Evolutionary conservation across 1,140 invertebrate genomes (phyloP).

Genomic region (Pseudomyrmex flavicornis): DNA sequence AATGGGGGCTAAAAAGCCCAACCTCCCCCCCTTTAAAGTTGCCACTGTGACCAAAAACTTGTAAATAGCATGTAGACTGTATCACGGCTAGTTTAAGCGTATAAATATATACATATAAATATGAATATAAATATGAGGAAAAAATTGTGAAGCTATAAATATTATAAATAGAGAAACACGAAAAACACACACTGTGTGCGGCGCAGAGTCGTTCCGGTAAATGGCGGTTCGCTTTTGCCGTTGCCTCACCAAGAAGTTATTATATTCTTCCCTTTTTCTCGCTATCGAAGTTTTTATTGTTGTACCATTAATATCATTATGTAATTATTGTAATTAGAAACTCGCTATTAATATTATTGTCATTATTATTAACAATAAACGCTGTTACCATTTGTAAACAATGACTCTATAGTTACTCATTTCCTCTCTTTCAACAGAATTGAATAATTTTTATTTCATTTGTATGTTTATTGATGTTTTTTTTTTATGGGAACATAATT

Average conservation of each 20-base stretch:
- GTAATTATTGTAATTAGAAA: slow-evolving; percentile 85
- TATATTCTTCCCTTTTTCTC: slow-evolving; percentile 78
- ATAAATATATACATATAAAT: slow-evolving; percentile 79
- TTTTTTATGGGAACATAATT: background rate
- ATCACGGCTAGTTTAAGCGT: slow-evolving; percentile 79
- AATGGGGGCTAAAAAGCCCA: slow-evolving; percentile 56
- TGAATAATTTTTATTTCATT: no score
- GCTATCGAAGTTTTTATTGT: slow-evolving; percentile 83
- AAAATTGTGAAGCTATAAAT: slow-evolving; percentile 75
- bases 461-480: no score
- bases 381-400: slow-evolving; percentile 85
- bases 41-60: slow-evolving; percentile 82
- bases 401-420: slow-evolving; percentile 13
- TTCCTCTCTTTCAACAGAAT: background rate
- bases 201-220: slow-evolving; percentile 33
- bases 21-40: slow-evolving; percentile 45
- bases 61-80: slow-evolving; percentile 81
- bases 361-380: slow-evolving; percentile 84
- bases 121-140: slow-evolving; percentile 75
- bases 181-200: slow-evolving; percentile 1
- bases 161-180: slow-evolving; percentile 72
- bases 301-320: slow-evolving; percentile 83
- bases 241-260: slow-evolving; percentile 73
- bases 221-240: slow-evolving; percentile 58
- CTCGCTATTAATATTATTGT: slow-evolving; percentile 82